Conservation (phyloP, 2,797 vertebrate genomes). For the Hypotaenidia philippensis region DNA sequence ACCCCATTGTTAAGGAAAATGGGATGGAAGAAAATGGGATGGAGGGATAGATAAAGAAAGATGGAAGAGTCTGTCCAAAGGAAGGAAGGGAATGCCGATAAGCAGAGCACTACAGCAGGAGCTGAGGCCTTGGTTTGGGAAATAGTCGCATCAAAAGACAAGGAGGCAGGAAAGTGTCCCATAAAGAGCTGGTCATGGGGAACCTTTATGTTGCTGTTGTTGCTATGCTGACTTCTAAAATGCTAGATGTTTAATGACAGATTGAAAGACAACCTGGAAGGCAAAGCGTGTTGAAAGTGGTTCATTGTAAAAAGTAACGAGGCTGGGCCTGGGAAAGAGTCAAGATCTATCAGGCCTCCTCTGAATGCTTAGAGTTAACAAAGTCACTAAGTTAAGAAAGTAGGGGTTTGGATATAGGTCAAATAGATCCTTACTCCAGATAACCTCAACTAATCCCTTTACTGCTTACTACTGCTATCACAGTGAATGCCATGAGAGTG, state of each 20-base stretch:
- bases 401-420: too few species aligned
- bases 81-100: not conserved
- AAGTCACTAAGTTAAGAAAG: too few species aligned
- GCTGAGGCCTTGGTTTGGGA: not conserved
- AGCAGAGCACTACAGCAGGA: not conserved
- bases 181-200: not conserved
- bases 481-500: too few species aligned
- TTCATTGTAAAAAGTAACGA: too few species aligned
- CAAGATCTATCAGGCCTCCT: too few species aligned
- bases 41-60: not conserved
- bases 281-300: too few species aligned
- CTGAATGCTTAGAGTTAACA: too few species aligned
- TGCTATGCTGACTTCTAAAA: not conserved
- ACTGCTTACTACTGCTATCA: too few species aligned
- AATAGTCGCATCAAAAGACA: not conserved
- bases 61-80: not conserved
- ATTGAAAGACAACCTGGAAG: not conserved
- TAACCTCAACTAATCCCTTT: too few species aligned
- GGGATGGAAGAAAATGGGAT: not conserved
- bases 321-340: too few species aligned
- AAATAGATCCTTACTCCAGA: too few species aligned
- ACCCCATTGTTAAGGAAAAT: not conserved
- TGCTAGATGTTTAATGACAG: not conserved
- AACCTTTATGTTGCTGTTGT: not conserved
- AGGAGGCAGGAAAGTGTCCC: not conserved